A percentile compares a stretch with the other conserved stretches of the same genome.
phyloP scores from a whole-genome alignment of 2,113 vertebrate species.

The crab-eating macaque (Macaca fascicularis) region DNA sequence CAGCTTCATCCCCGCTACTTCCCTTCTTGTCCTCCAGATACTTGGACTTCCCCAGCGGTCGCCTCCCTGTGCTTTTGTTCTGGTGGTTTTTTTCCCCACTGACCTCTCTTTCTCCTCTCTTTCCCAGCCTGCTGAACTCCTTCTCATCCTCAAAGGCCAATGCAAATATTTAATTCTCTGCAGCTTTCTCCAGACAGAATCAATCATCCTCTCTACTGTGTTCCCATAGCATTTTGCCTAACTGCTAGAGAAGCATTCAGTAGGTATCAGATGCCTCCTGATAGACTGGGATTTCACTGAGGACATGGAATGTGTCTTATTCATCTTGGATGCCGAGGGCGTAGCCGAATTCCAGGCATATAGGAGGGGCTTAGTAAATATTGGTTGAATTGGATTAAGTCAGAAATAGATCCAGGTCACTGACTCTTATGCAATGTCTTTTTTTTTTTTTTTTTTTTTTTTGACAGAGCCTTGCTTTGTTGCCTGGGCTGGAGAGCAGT shows the following conservation, averaged over 20 bases:
- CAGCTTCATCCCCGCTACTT: background rate
- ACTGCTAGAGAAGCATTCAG: background rate
- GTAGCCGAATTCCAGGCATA: background rate
- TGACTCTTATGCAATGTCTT: background rate
- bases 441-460: too few species aligned
- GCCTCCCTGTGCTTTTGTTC: background rate
- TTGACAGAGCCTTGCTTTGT: too few species aligned
- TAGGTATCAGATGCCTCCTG: background rate
- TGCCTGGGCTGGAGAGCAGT: too few species aligned
- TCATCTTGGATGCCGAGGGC: background rate
- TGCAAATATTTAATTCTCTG: background rate
- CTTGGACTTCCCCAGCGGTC: fast-evolving
- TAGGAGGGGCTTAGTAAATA: background rate
- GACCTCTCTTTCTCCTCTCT: background rate
- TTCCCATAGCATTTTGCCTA: background rate
- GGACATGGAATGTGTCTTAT: background rate
- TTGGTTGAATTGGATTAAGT: background rate
- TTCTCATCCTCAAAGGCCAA: background rate
- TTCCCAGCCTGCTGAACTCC: background rate
- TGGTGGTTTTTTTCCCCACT: background rate
- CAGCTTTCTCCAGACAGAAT: background rate
- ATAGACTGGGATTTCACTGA: background rate
- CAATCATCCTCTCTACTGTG: background rate
- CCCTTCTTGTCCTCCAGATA: background rate
- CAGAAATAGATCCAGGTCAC: background rate